phyloP scores from a whole-genome alignment of 1,140 invertebrate genomes.

The Caenorhabditis tropicalis region DNA sequence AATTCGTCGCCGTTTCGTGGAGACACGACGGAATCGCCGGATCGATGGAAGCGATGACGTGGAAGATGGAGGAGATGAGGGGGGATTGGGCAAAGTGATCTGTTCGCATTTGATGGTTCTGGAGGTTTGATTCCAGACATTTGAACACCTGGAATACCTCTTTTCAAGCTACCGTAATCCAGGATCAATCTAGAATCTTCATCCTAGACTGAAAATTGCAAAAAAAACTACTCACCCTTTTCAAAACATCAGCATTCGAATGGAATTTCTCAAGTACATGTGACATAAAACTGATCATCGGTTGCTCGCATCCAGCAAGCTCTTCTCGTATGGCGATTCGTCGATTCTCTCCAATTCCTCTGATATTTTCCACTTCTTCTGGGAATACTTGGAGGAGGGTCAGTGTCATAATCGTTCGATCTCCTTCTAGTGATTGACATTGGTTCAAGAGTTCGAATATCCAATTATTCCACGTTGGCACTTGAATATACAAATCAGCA shows the following conservation, averaged over 20 bases:
- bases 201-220: background rate
- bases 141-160: constrained; percentile 10
- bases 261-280: constrained; percentile 37
- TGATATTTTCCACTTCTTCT: constrained; percentile 46
- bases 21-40: constrained; percentile 77
- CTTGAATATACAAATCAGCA: constrained; percentile 90
- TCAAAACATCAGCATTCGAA: constrained; percentile 41
- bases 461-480: constrained; percentile 88
- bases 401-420: constrained; percentile 52
- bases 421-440: constrained; percentile 42
- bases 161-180: too few species aligned
- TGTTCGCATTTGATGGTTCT: background rate
- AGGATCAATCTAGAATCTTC: too few species aligned
- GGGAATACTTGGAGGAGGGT: constrained; percentile 49
- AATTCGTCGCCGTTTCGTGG: constrained; percentile 89
- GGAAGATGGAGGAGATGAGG: background rate
- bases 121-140: constrained; percentile 17
- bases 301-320: constrained; percentile 75
- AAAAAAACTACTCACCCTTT: background rate
- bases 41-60: background rate
- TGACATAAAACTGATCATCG: constrained; percentile 55
- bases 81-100: background rate
- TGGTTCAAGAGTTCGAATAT: constrained; percentile 84
- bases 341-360: constrained; percentile 87
- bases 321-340: constrained; percentile 83